Evolutionary conservation across 2,888 invertebrate species (phyloP).

Genomic region (Ectemnius lituratus): DNA sequence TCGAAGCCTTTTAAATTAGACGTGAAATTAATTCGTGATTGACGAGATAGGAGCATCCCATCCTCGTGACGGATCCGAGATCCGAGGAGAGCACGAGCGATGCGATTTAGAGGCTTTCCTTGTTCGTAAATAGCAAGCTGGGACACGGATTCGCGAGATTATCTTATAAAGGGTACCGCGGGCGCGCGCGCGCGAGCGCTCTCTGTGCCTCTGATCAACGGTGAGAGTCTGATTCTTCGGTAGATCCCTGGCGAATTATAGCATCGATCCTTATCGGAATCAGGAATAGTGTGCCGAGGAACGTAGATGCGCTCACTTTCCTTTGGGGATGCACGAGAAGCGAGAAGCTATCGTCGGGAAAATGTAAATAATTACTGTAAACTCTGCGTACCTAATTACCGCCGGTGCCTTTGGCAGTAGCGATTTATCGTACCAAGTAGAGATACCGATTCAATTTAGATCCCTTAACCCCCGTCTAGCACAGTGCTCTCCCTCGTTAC

Average conservation of each 20-base stretch:
- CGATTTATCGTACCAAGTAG: slow-evolving; percentile 33
- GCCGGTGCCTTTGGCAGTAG: slow-evolving; percentile 30
- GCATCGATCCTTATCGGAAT: slow-evolving; percentile 55
- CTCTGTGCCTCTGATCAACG: slow-evolving; percentile 37
- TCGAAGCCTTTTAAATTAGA: neutral
- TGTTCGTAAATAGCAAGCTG: slow-evolving; percentile 49
- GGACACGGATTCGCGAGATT: slow-evolving; percentile 47
- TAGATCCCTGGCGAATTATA: slow-evolving; percentile 54
- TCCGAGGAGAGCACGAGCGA: slow-evolving; percentile 41
- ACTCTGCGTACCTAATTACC: slow-evolving; percentile 45
- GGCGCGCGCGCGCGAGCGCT: slow-evolving; percentile 25
- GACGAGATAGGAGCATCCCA: slow-evolving; percentile 37
- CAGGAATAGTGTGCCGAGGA: slow-evolving; percentile 42
- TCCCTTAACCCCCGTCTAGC: neutral
- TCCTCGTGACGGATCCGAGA: slow-evolving; percentile 50
- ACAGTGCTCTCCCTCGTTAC: too few relatives aligned
- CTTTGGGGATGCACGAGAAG: slow-evolving; percentile 29
- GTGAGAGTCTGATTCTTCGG: slow-evolving; percentile 48
- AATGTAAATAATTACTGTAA: slow-evolving; percentile 51
- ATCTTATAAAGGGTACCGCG: slow-evolving; percentile 54
- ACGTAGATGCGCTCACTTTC: slow-evolving; percentile 49
- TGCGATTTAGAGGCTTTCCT: slow-evolving; percentile 48
- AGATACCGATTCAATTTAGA: slow-evolving; percentile 15
- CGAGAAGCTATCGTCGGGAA: slow-evolving; percentile 47
- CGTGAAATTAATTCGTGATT: slow-evolving; percentile 34